phyloP scores from a whole-genome alignment of 1,140 invertebrate species.

The Lerema accius region DNA sequence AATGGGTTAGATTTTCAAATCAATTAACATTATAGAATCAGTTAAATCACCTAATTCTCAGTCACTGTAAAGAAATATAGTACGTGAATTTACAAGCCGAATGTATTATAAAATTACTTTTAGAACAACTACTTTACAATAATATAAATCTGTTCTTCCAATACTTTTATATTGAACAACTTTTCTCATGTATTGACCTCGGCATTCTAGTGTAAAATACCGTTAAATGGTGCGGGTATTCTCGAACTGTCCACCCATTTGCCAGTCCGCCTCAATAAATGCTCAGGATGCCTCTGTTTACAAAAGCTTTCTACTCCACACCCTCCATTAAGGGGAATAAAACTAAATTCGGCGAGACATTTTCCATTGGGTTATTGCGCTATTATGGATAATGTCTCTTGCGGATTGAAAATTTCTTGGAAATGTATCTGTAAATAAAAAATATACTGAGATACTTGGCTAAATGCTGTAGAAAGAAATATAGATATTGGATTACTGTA shows the following conservation, averaged over 20 bases:
- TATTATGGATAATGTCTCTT: conserved; percentile 1
- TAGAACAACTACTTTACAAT: too few relatives aligned
- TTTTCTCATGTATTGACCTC: neutral
- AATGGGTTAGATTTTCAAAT: too few relatives aligned
- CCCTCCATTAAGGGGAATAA: conserved; percentile 24
- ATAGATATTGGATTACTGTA: too few relatives aligned
- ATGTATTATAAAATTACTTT: too few relatives aligned
- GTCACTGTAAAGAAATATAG: too few relatives aligned
- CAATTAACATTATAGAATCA: too few relatives aligned
- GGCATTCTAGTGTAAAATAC: neutral
- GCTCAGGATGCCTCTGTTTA: conserved; percentile 19
- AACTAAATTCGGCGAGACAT: conserved; percentile 20
- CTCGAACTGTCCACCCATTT: conserved; percentile 17
- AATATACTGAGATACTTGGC: neutral
- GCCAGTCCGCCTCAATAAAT: conserved; percentile 26
- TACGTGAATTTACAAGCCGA: too few relatives aligned
- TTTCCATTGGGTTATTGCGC: conserved; percentile 8
- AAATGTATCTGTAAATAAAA: neutral
- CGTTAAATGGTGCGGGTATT: conserved; percentile 1
- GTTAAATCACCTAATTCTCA: too few relatives aligned
- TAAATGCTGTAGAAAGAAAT: neutral
- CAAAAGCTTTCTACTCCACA: conserved; percentile 28
- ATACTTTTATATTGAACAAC: neutral
- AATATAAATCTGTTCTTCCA: too few relatives aligned
- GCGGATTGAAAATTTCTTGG: neutral